These are phyloP conservation scores for Bradypus variegatus DNA, from an alignment of 2,797 vertebrate genomes.

Conservation along the genomic window DNA sequence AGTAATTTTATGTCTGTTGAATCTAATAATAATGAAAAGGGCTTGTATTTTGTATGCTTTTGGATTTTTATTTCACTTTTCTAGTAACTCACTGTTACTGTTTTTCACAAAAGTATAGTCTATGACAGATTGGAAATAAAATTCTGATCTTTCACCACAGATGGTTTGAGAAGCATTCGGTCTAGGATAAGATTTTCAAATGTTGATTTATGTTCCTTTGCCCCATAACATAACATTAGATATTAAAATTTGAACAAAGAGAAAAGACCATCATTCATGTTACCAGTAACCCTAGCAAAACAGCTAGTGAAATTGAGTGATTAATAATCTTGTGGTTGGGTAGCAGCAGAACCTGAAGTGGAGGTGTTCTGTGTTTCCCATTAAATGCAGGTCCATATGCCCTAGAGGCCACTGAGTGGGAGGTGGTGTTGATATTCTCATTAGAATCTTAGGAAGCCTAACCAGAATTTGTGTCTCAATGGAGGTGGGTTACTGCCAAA, in stretches of 20 bases:
- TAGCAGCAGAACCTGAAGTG: background rate
- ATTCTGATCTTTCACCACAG: constrained; percentile 66
- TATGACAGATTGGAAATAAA: constrained; percentile 67
- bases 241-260: constrained; percentile 48
- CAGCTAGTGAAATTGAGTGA: background rate
- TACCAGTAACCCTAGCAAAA: background rate
- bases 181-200: constrained; percentile 59
- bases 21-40: constrained; percentile 28
- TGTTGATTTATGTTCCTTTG: constrained; percentile 62
- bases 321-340: background rate
- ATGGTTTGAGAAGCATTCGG: constrained; percentile 65
- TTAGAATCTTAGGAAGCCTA: background rate
- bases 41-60: constrained; percentile 47
- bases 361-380: constrained; percentile 2
- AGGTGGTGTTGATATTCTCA: background rate
- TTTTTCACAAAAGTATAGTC: constrained; percentile 58
- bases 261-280: constrained; percentile 22
- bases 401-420: background rate
- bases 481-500: background rate
- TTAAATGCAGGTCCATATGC: background rate
- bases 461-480: background rate
- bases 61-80: constrained; percentile 54
- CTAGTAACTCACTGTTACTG: constrained; percentile 62
- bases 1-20: constrained; percentile 40
- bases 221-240: constrained; percentile 43